Percentiles rank a stretch among this genome's conserved stretches.
Conservation (phyloP, 2,797 vertebrate species). For the Gallinago solitaria region DNA sequence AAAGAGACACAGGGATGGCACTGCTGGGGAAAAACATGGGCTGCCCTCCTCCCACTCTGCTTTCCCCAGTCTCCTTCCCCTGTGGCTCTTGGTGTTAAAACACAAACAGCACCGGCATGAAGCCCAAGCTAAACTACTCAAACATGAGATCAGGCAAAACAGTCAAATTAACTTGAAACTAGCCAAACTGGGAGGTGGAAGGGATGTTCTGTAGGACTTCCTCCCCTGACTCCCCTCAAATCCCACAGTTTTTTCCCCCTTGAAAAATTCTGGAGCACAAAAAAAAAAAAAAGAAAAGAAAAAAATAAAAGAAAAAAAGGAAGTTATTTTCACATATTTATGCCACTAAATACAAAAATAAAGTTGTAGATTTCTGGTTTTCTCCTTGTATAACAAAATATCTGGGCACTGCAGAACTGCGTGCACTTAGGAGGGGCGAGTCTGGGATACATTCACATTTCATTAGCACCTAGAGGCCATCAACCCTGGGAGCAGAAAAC, state of each 20-base stretch:
- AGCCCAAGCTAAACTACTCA: not conserved
- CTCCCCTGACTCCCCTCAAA: not conserved
- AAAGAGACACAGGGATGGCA: not conserved
- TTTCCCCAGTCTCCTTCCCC: not conserved
- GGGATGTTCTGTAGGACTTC: not conserved
- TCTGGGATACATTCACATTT: not conserved
- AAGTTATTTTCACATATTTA: not conserved
- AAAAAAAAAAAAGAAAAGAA: not conserved
- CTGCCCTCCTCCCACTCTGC: not conserved
- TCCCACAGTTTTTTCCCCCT: not conserved
- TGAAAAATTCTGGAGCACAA: not conserved
- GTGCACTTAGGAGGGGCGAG: not conserved
- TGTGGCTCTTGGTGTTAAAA: not conserved
- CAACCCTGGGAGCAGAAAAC: not conserved
- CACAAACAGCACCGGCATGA: not conserved
- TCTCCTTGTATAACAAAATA: not conserved
- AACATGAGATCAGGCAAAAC: not conserved
- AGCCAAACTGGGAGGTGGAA: not conserved
- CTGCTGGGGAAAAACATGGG: accelerated
- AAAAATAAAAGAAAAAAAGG: not conserved
- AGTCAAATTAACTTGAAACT: not conserved
- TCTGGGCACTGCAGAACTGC: not conserved
- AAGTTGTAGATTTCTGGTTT: not conserved
- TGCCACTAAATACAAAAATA: not conserved
- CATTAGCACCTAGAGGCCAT: not conserved